Conservation (phyloP, 2,888 invertebrate genomes). For the Clostera curtula region DNA sequence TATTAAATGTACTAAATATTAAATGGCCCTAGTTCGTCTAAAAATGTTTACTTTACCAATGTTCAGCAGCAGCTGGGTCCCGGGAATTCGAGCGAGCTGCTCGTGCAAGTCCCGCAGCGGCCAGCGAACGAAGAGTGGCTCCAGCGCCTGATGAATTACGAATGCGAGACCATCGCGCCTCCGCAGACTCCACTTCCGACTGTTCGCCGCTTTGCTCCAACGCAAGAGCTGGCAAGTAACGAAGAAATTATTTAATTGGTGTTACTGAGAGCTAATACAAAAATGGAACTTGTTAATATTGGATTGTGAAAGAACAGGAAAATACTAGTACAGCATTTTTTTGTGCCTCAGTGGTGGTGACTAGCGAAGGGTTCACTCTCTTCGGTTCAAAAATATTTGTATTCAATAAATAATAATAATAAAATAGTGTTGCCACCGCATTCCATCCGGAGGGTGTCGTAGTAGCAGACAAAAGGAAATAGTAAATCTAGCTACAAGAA, state of each 20-base stretch:
- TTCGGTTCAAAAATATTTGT: too few species aligned
- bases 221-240: slow-evolving; percentile 34
- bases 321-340: too few species aligned
- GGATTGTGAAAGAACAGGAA: background rate
- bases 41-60: slow-evolving; percentile 36
- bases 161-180: slow-evolving; percentile 45
- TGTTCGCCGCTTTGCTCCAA: slow-evolving; percentile 39
- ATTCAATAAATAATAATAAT: too few species aligned
- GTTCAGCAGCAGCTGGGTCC: slow-evolving; percentile 47
- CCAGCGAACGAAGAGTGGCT: slow-evolving; percentile 47
- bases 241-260: background rate
- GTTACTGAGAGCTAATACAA: too few species aligned
- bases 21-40: background rate
- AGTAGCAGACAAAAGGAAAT: too few species aligned
- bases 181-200: slow-evolving; percentile 28
- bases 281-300: too few species aligned
- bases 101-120: slow-evolving; percentile 57
- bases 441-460: too few species aligned
- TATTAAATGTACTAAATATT: too few species aligned
- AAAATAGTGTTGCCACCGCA: too few species aligned
- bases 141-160: slow-evolving; percentile 43
- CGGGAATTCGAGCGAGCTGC: slow-evolving; percentile 17
- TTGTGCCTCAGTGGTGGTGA: too few species aligned
- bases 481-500: too few species aligned
- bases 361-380: too few species aligned